Conservation (phyloP, 2,113 vertebrate genomes). For the Symphodus melops region DNA sequence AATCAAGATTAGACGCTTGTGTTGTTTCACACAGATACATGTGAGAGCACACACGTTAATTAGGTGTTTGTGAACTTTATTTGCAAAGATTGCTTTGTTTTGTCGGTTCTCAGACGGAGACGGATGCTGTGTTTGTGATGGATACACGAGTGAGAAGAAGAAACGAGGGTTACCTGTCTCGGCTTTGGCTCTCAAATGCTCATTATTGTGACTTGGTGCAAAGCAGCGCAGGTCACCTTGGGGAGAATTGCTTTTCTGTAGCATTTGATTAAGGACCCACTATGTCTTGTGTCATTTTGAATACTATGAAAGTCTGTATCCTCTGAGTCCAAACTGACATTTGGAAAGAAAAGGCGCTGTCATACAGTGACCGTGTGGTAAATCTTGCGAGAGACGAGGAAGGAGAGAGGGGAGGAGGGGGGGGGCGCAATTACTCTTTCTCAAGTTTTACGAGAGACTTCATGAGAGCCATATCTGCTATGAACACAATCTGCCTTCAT, state of each 20-base stretch:
- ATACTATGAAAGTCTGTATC: slow-evolving; percentile 63
- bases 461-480: slow-evolving; percentile 16
- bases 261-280: slow-evolving; percentile 77
- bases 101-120: slow-evolving; percentile 16
- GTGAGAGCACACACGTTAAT: background rate
- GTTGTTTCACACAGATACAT: background rate
- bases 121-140: slow-evolving; percentile 40
- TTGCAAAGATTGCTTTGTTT: slow-evolving; percentile 23
- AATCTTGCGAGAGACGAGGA: slow-evolving; percentile 38
- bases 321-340: slow-evolving; percentile 54
- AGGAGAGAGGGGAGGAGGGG: background rate
- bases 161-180: slow-evolving; percentile 61
- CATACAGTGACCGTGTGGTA: slow-evolving; percentile 61
- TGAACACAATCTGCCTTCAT: slow-evolving; percentile 21
- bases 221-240: slow-evolving; percentile 78
- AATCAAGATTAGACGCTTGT: slow-evolving; percentile 1
- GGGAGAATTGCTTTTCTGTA: slow-evolving; percentile 79
- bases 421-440: slow-evolving; percentile 25
- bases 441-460: slow-evolving; percentile 50
- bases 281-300: slow-evolving; percentile 78
- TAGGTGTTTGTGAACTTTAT: slow-evolving; percentile 10
- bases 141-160: slow-evolving; percentile 22
- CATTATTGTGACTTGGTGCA: slow-evolving; percentile 69
- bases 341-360: slow-evolving; percentile 52
- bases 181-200: slow-evolving; percentile 62